A percentile compares a stretch with the other conserved stretches of the same genome.
Evolutionary conservation across 2,113 vertebrate genomes (phyloP).

Genomic region (Henicopernis longicauda): DNA sequence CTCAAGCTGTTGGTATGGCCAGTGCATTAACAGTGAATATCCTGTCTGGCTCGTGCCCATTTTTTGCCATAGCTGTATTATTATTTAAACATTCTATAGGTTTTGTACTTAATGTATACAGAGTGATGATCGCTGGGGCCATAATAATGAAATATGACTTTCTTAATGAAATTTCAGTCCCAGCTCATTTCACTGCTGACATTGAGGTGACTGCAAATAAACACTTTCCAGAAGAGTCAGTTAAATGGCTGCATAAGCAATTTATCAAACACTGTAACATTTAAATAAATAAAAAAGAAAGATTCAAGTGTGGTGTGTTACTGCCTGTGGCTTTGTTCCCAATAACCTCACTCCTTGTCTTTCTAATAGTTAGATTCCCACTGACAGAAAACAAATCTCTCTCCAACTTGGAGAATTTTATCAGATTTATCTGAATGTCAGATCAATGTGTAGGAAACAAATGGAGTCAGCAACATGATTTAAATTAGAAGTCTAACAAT

Average conservation of each 20-base stretch:
- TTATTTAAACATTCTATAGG: constrained; percentile 34
- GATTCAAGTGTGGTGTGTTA: constrained; percentile 37
- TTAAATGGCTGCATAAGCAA: constrained; percentile 66
- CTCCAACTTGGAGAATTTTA: constrained; percentile 64
- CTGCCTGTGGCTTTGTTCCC: constrained; percentile 57
- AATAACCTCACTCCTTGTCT: constrained; percentile 53
- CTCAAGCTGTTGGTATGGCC: background rate
- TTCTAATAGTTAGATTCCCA: constrained; percentile 46
- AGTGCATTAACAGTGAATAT: background rate
- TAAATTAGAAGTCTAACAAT: constrained; percentile 64
- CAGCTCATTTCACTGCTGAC: constrained; percentile 65
- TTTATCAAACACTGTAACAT: constrained; percentile 32
- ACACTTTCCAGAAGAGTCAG: constrained; percentile 64
- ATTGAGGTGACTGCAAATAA: constrained; percentile 58
- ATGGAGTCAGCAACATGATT: constrained; percentile 68
- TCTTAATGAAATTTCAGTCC: constrained; percentile 68
- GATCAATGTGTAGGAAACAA: constrained; percentile 65
- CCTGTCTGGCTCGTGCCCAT: constrained; percentile 17
- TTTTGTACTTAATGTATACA: constrained; percentile 15
- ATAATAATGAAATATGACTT: constrained; percentile 68
- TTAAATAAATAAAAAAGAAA: constrained; percentile 51
- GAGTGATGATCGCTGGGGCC: constrained; percentile 43
- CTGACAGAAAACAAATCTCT: constrained; percentile 65
- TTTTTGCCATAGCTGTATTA: constrained; percentile 24
- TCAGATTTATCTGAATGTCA: constrained; percentile 71